phyloP scores from a whole-genome alignment of 2,113 vertebrate species.

The Corythoichthys haematopterus region DNA sequence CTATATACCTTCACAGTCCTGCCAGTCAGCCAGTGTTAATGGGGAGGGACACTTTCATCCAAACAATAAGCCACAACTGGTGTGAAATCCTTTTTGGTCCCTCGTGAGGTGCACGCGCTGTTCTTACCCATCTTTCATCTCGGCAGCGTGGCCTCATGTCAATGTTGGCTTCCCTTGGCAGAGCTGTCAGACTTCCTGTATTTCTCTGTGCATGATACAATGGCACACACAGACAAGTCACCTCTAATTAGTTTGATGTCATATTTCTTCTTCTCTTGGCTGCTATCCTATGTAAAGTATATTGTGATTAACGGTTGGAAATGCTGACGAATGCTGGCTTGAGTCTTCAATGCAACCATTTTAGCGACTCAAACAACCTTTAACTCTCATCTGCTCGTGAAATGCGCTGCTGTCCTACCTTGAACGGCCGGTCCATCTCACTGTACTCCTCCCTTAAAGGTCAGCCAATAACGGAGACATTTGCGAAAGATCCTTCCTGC shows the following conservation, averaged over 20 bases:
- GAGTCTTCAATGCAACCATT: slow-evolving; percentile 12
- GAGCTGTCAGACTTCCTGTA: slow-evolving; percentile 70
- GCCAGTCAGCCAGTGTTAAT: slow-evolving; percentile 33
- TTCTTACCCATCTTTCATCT: slow-evolving; percentile 62
- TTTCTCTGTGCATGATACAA: slow-evolving; percentile 38
- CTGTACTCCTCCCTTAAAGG: slow-evolving; percentile 56
- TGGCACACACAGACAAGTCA: slow-evolving; percentile 8
- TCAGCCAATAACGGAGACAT: slow-evolving; percentile 72
- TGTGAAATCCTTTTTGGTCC: slow-evolving; percentile 72
- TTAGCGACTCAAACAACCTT: slow-evolving; percentile 51
- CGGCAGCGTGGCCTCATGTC: slow-evolving; percentile 34
- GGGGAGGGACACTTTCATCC: slow-evolving; percentile 22
- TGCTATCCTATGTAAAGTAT: slow-evolving; percentile 46
- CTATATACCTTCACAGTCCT: slow-evolving; percentile 17
- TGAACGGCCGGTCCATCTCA: slow-evolving; percentile 64
- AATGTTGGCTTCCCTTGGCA: slow-evolving; percentile 61
- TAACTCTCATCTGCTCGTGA: slow-evolving; percentile 55
- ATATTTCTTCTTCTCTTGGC: slow-evolving; percentile 34
- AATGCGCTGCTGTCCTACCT: slow-evolving; percentile 62
- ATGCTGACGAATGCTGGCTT: slow-evolving; percentile 8
- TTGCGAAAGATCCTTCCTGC: slow-evolving; percentile 76
- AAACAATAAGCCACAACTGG: slow-evolving; percentile 65
- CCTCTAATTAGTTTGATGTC: slow-evolving; percentile 46
- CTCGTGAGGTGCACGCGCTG: slow-evolving; percentile 55
- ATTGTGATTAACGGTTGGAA: slow-evolving; percentile 20